Conservation (phyloP, 1,140 invertebrate species). For the Papilio machaon region DNA sequence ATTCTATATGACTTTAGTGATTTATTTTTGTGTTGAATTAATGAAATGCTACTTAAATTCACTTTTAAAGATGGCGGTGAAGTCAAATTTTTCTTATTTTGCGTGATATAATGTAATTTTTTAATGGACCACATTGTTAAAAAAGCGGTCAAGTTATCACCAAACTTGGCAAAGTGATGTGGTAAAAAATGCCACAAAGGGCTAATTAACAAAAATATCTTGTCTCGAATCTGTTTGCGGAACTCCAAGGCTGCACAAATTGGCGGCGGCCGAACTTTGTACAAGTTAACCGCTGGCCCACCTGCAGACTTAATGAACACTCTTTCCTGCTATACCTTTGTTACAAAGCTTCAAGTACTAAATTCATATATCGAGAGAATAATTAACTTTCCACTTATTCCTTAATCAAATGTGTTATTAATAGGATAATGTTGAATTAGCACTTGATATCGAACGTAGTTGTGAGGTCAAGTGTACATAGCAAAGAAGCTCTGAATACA, state of each 20-base stretch:
- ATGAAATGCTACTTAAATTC: not conserved
- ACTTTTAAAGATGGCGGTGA: not conserved
- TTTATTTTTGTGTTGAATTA: not conserved
- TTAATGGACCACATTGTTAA: not conserved
- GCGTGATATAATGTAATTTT: not conserved
- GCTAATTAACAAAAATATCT: not conserved
- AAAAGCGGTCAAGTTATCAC: not conserved
- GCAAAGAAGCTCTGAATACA: not conserved
- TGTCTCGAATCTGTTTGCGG: not conserved
- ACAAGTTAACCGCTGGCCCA: not conserved
- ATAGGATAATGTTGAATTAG: not conserved
- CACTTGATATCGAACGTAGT: not conserved
- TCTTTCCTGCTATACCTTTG: not conserved
- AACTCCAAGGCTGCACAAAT: not conserved
- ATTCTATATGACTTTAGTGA: not conserved
- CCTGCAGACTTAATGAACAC: not conserved
- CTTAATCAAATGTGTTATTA: too few relatives aligned
- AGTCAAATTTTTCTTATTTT: not conserved
- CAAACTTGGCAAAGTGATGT: not conserved
- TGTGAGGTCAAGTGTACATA: not conserved
- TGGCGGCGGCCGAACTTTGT: not conserved
- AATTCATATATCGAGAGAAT: not conserved
- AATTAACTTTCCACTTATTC: not conserved
- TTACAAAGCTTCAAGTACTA: not conserved
- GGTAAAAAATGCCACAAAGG: slow-evolving; percentile 4